Evolutionary conservation across 2,113 vertebrate genomes (phyloP), one percentile per base, ranked within the genome.

Genomic region (Myotis brandtii): DNA sequence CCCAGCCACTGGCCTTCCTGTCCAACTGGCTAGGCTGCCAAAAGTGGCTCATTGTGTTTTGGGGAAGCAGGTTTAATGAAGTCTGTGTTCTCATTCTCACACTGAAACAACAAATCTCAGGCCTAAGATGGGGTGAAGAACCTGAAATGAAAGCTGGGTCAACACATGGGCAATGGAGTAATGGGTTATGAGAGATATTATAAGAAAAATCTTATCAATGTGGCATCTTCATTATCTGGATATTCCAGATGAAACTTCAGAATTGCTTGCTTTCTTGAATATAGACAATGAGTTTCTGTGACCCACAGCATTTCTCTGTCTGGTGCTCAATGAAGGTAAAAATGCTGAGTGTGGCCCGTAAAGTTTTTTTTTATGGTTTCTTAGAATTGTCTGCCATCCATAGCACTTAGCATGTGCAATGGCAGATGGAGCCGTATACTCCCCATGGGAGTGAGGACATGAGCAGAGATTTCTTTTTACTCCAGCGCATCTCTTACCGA

Each of bases 321-420:
- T 76, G 56, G 16, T 81, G 30, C 66, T 92, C 54, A 27, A 0
- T 59, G 62, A 48, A 95, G 40, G 13, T 52, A 83, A 89, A 88
- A 73, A 86, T 94, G 80, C n/a, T 70, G 87, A 94, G 43, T 40
- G 25, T 37, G 32, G 27, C 20, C 46, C 6, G 21, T 77, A 48
- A 87, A 70, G 20, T 17, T 77, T 86, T 46, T 46, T 79, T 54
- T 64, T 3, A 56, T 92, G 77, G 7, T 34, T 91, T 95, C 87
- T 93, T 95, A 72, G 73, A 90, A 86, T 91, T 75, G 90, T 79
- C 77, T 50, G 18, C 62, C 83, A 46, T 56, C 67, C 69, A 32
- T 37, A 64, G 88, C 85, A 34, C 59, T 62, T 56, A 34, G 77
- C 40, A 4, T 18, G 56, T 16, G 85, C 70, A 40, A 46, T 1